These are phyloP conservation scores for Sebastes oblongus DNA, from an alignment of 2,797 vertebrate genomes.

Conservation along the genomic window DNA sequence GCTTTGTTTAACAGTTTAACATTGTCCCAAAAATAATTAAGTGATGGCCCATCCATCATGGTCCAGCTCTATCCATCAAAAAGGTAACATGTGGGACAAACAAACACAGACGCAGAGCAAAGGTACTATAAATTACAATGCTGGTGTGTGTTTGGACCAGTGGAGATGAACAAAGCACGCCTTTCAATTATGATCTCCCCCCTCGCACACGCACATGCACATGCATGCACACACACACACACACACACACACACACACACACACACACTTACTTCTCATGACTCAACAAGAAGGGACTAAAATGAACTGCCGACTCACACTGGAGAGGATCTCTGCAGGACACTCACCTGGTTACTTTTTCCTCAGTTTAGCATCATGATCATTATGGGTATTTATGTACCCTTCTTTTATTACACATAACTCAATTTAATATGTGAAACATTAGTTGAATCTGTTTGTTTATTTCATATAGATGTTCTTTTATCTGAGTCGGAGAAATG, in stretches of 20 bases:
- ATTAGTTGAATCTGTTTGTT: background rate
- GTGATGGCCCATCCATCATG: constrained; percentile 59
- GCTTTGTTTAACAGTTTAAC: constrained; percentile 19
- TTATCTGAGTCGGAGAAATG: background rate
- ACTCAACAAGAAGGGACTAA: constrained; percentile 48
- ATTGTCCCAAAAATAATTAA: constrained; percentile 63
- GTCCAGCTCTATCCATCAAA: constrained; percentile 53
- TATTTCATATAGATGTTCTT: background rate
- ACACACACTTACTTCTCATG: constrained; percentile 10
- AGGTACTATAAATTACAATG: constrained; percentile 52
- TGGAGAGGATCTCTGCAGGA: constrained; percentile 39
- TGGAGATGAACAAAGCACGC: constrained; percentile 52
- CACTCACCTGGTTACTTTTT: constrained; percentile 4
- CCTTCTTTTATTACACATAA: background rate
- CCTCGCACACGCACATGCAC: fast-evolving
- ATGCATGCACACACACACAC: background rate
- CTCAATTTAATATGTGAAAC: background rate
- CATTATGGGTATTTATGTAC: background rate
- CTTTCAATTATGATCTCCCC: constrained; percentile 40
- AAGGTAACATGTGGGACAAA: background rate
- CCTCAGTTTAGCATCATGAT: background rate
- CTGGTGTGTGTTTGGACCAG: constrained; percentile 45
- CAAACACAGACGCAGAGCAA: background rate
- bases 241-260: too few relatives aligned
- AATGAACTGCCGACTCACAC: constrained; percentile 41